These are phyloP conservation scores for Stegodyphus mimosarum DNA, from an alignment of 1,140 invertebrate species.

Conservation along the genomic window DNA sequence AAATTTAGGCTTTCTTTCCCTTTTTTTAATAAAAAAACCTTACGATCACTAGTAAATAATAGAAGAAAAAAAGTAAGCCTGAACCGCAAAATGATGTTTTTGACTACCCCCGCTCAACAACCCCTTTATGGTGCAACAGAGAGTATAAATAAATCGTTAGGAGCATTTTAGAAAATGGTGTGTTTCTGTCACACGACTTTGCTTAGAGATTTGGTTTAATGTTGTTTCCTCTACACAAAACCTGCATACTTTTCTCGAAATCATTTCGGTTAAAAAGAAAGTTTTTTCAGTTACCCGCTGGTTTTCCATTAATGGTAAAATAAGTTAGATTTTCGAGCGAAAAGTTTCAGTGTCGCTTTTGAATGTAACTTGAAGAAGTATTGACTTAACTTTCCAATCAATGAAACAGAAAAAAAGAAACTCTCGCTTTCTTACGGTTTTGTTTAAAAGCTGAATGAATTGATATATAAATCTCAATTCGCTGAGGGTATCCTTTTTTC, in stretches of 20 bases:
- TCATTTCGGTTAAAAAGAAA: background rate
- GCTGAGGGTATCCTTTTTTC: no score
- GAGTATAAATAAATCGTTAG: constrained; percentile 1
- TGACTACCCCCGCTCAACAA: background rate
- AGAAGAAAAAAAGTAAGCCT: background rate
- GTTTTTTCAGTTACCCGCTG: background rate
- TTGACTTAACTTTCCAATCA: no score
- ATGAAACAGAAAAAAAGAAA: no score
- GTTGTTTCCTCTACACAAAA: background rate
- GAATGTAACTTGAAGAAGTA: no score
- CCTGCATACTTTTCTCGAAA: background rate
- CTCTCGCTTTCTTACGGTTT: no score
- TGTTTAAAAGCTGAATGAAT: no score
- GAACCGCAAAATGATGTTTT: background rate
- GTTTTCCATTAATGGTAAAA: background rate
- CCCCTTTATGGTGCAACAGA: background rate
- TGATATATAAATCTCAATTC: no score
- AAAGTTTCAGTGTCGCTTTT: background rate
- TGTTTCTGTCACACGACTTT: background rate
- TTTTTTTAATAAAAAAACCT: background rate
- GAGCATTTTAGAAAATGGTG: background rate
- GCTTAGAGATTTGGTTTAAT: background rate
- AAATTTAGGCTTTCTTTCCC: background rate
- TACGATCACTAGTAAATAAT: background rate
- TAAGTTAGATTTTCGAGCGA: background rate